Conservation (phyloP, 2,797 vertebrate genomes). For the Leptatherina wallacei region DNA sequence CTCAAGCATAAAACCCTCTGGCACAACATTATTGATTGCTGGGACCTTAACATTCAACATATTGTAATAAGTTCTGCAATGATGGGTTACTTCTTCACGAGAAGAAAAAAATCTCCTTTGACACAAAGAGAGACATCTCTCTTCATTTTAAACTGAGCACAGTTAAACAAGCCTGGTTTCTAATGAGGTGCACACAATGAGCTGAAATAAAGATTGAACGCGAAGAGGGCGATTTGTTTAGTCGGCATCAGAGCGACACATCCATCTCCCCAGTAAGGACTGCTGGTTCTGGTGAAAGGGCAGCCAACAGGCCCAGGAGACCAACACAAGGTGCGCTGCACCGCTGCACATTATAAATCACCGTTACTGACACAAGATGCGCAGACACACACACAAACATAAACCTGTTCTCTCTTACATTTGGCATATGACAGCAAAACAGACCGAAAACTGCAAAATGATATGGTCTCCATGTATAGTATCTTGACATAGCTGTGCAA, state of each 20-base stretch:
- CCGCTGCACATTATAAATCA: slow-evolving; percentile 73
- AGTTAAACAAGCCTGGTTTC: slow-evolving; percentile 47
- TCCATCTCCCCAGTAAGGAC: slow-evolving; percentile 70
- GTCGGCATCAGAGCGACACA: slow-evolving; percentile 56
- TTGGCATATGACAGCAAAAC: slow-evolving; percentile 31
- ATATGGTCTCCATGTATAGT: slow-evolving; percentile 19
- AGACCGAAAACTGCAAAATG: slow-evolving; percentile 7
- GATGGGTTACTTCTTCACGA: slow-evolving; percentile 19
- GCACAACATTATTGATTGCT: slow-evolving; percentile 33
- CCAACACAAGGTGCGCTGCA: slow-evolving; percentile 58
- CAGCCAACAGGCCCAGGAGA: slow-evolving; percentile 69
- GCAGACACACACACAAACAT: slow-evolving; percentile 22
- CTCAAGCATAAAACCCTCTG: slow-evolving; percentile 21
- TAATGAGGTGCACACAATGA: slow-evolving; percentile 51
- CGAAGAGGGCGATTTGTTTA: slow-evolving; percentile 63
- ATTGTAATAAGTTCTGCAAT: slow-evolving; percentile 30
- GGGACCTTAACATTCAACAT: slow-evolving; percentile 41
- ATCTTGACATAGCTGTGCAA: slow-evolving; percentile 4
- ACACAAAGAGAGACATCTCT: slow-evolving; percentile 37
- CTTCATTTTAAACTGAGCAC: slow-evolving; percentile 38
- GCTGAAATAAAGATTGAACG: slow-evolving; percentile 61
- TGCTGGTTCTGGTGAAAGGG: slow-evolving; percentile 65
- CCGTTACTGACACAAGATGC: slow-evolving; percentile 50
- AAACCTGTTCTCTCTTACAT: slow-evolving; percentile 55
- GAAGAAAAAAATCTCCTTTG: slow-evolving; percentile 14